A percentile compares a stretch with the other conserved stretches of the same genome.
Conservation (phyloP, 2,113 vertebrate genomes). For the Pollachius pollachius region DNA sequence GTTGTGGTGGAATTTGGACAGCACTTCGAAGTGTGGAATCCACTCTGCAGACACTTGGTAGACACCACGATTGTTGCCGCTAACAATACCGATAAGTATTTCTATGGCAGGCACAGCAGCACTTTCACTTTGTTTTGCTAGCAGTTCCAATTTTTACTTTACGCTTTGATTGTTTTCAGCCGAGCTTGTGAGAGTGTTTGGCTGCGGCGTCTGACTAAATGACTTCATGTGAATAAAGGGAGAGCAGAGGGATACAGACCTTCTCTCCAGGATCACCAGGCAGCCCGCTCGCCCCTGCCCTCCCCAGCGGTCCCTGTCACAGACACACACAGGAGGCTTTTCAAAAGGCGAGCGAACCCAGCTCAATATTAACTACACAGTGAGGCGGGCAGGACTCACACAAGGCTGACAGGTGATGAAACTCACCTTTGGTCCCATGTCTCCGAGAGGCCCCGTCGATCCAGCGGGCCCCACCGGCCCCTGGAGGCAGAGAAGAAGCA, state of each 20-base stretch:
- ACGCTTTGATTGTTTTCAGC: too few species aligned
- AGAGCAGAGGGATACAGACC: constrained; percentile 61
- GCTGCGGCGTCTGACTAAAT: neutral
- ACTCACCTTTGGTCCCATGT: constrained; percentile 84
- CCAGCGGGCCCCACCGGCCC: constrained; percentile 84
- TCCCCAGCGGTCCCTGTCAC: constrained; percentile 83
- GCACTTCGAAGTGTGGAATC: too few species aligned
- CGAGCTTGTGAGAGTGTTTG: neutral
- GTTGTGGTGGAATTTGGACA: too few species aligned
- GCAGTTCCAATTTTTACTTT: too few species aligned
- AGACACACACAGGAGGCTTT: constrained; percentile 22
- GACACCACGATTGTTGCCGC: too few species aligned
- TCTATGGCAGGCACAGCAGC: too few species aligned
- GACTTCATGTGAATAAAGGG: neutral
- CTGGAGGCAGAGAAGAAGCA: constrained; percentile 65
- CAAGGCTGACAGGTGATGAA: constrained; percentile 16
- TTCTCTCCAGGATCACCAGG: constrained; percentile 89
- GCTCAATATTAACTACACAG: neutral
- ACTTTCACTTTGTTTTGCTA: too few species aligned
- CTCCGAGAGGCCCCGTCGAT: constrained; percentile 80
- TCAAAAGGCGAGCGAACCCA: constrained; percentile 7
- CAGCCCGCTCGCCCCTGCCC: constrained; percentile 80
- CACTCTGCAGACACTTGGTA: too few species aligned
- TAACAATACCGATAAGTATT: too few species aligned
- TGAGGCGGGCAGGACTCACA: too few species aligned